Percentiles rank a stretch among this genome's conserved stretches.
These are phyloP conservation scores for Isoperla grammatica DNA, from an alignment of 2,888 invertebrate species.

Conservation along the genomic window DNA sequence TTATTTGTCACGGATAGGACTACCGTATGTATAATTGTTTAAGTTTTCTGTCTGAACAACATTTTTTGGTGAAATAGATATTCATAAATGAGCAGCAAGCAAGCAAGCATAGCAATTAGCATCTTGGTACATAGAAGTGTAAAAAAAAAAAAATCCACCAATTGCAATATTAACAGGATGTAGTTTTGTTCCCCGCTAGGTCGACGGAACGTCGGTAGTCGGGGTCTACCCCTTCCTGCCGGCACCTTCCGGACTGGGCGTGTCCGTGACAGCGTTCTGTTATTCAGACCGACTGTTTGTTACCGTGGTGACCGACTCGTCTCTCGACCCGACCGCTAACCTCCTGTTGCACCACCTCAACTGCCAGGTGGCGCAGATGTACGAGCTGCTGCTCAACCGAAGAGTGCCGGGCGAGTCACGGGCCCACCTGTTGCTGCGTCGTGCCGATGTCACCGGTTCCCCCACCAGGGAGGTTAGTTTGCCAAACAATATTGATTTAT, in stretches of 20 bases:
- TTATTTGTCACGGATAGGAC: no score
- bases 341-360: conserved; percentile 37
- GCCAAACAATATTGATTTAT: no score
- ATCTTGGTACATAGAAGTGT: no score
- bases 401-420: conserved; percentile 47
- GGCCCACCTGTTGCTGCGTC: conserved; percentile 39
- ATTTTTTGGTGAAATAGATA: no score
- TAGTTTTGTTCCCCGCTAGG: no score
- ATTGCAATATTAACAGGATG: no score
- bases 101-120: no score
- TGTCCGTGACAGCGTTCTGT: conserved; percentile 48
- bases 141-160: no score
- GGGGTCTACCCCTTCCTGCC: conserved; percentile 45
- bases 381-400: conserved; percentile 43
- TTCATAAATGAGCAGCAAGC: no score
- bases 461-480: conserved; percentile 35
- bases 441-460: conserved; percentile 38
- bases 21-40: no score
- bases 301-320: conserved; percentile 43
- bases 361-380: conserved; percentile 34
- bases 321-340: conserved; percentile 36
- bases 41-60: no score
- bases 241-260: conserved; percentile 44
- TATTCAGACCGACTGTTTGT: conserved; percentile 49
- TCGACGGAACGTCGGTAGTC: conserved; percentile 43